These are phyloP conservation scores for Aythya fuligula DNA, from an alignment of 2,797 vertebrate species.

Conservation along the genomic window DNA sequence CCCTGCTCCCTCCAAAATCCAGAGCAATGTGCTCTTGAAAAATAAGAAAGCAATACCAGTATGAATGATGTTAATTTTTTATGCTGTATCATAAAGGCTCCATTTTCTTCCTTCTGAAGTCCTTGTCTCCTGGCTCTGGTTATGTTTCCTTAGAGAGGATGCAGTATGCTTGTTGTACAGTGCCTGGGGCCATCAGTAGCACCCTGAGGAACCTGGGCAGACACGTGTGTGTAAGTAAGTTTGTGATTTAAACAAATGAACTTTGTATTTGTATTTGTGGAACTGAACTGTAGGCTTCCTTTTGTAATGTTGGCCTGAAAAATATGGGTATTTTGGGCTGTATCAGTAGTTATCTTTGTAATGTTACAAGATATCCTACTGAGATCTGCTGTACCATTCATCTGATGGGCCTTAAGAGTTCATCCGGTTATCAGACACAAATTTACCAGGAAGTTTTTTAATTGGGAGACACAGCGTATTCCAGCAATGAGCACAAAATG, in stretches of 20 bases:
- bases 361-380: neutral
- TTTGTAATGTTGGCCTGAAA: neutral
- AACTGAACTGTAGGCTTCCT: neutral
- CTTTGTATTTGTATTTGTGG: neutral
- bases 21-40: neutral
- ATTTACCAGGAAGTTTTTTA: neutral
- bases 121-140: neutral
- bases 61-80: neutral
- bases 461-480: neutral
- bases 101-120: neutral
- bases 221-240: rapidly evolving
- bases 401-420: neutral
- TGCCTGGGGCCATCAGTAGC: neutral
- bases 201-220: neutral
- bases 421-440: neutral
- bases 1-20: neutral
- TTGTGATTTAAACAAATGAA: neutral
- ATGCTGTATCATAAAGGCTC: neutral
- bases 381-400: neutral
- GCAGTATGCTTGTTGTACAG: neutral
- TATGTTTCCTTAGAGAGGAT: neutral
- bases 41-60: neutral
- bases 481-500: neutral
- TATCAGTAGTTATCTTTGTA: neutral
- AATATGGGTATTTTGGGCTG: neutral